Percentiles rank a stretch among this genome's conserved stretches.
These are phyloP conservation scores for Pangasius mekongensis DNA, from an alignment of 2,797 vertebrate genomes.

Conservation along the genomic window DNA sequence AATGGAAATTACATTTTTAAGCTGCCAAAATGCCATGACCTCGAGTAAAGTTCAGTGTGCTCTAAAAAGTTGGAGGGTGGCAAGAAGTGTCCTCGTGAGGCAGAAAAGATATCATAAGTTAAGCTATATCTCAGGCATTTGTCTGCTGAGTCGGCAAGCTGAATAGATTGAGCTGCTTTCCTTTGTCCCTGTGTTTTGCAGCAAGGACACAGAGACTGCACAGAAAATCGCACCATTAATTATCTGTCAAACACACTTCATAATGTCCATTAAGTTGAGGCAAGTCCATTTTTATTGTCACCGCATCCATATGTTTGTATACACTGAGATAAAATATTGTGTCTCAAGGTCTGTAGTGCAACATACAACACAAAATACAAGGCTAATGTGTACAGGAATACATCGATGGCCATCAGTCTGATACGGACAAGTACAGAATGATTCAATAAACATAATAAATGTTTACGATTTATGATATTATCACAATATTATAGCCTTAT, in stretches of 20 bases:
- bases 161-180: constrained; percentile 23
- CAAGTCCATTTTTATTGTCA: constrained; percentile 8
- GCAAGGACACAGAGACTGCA: constrained; percentile 9
- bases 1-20: constrained; percentile 36
- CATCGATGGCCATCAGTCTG: not conserved
- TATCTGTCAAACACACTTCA: constrained; percentile 42
- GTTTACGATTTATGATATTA: not conserved
- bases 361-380: not conserved
- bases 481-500: not conserved
- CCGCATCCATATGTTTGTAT: not conserved
- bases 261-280: constrained; percentile 39
- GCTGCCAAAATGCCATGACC: constrained; percentile 44
- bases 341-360: not conserved
- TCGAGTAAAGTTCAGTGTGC: constrained; percentile 26
- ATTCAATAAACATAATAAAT: not conserved
- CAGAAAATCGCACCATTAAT: constrained; percentile 26
- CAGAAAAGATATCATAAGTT: constrained; percentile 29
- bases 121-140: constrained; percentile 38
- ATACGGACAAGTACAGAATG: not conserved
- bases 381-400: not conserved
- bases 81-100: constrained; percentile 23
- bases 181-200: constrained; percentile 37
- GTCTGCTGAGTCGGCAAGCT: constrained; percentile 35
- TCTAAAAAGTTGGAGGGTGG: constrained; percentile 7
- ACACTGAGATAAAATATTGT: not conserved